Conservation (phyloP, 2,113 vertebrate genomes). For the Xiphophorus maculatus region DNA sequence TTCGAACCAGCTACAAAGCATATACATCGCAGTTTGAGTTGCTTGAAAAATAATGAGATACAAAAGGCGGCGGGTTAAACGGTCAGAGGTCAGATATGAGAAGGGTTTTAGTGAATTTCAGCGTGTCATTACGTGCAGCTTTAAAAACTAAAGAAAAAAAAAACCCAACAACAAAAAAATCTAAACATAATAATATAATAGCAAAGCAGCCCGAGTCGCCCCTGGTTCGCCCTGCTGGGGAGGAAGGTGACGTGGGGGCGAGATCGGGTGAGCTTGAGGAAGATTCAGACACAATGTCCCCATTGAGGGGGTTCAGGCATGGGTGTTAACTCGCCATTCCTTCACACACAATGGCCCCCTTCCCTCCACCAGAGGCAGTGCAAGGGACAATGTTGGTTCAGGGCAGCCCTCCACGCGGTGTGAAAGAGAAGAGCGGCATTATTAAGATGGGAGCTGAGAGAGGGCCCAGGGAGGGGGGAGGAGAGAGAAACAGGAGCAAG, state of each 20-base stretch:
- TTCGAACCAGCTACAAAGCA: conserved; percentile 30
- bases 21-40: conserved; percentile 32
- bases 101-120: conserved; percentile 41
- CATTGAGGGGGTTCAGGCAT: conserved; percentile 81
- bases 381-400: conserved; percentile 82
- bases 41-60: conserved; percentile 46
- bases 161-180: neutral
- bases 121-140: conserved; percentile 32
- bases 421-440: conserved; percentile 76
- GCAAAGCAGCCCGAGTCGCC: conserved; percentile 32
- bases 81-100: conserved; percentile 20
- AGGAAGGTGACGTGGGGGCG: conserved; percentile 45
- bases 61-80: conserved; percentile 26
- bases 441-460: conserved; percentile 57
- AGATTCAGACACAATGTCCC: conserved; percentile 83
- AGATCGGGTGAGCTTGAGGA: conserved; percentile 69
- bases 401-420: conserved; percentile 71
- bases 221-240: conserved; percentile 42
- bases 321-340: conserved; percentile 82
- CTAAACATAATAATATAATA: conserved; percentile 33
- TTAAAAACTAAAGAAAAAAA: neutral
- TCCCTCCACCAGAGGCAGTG: conserved; percentile 73
- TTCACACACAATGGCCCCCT: conserved; percentile 83
- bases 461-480: conserved; percentile 24
- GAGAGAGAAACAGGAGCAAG: conserved; percentile 45